Base-by-base conservation (phyloP, 2,797 vertebrate species). In the Neomorphus geoffroyi region DNA sequence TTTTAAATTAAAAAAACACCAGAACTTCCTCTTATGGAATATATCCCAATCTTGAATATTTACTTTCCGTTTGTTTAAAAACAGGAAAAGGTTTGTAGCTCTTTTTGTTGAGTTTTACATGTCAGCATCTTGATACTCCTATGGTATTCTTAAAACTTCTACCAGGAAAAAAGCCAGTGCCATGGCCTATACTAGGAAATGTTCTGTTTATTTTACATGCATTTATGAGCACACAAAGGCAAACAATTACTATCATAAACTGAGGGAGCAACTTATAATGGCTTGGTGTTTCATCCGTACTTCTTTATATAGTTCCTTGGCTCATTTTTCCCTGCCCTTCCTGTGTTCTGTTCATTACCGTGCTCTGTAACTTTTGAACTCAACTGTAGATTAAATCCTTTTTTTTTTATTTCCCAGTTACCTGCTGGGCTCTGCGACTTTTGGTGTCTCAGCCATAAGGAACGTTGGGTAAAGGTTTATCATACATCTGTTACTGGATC, bases 11-110 rank as follows among this genome's bases (percentile, higher is more conserved):
- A 72, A 92, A 86, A 58, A 50, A 9, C 8, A 97, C 18, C 80
- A 90, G 90, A 98, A 98, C 98, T 98, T 98, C 98, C 98, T 98
- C 97, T 97, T 96, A 91, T 78, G 94, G 97, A 97, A 96, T 97
- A 95, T 94, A 96, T 98, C 96, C 96, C 96, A 91, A 86, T 97
- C 95, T 95, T 87, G 93, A 97, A 93, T 97, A 97, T 97, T 98
- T 97, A 95, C 95, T 98, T 98, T 98, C 98, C 97, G 95, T 97
- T 98, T 96, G 95, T 97, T 97, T 97, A 98, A 98, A 97, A 98
- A 98, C 98, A 98, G 98, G 98, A 98, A 98, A 97, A 97, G 96
- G 86, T 97, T 98, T 96, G 95, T 94, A 96, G 96, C 86, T 96
- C 95, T 96, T 98, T n/a, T 97, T 98, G 97, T 97, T 98, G 96